These are phyloP conservation scores for Meta bourneti DNA, from an alignment of 2,888 invertebrate genomes.

Conservation along the genomic window DNA sequence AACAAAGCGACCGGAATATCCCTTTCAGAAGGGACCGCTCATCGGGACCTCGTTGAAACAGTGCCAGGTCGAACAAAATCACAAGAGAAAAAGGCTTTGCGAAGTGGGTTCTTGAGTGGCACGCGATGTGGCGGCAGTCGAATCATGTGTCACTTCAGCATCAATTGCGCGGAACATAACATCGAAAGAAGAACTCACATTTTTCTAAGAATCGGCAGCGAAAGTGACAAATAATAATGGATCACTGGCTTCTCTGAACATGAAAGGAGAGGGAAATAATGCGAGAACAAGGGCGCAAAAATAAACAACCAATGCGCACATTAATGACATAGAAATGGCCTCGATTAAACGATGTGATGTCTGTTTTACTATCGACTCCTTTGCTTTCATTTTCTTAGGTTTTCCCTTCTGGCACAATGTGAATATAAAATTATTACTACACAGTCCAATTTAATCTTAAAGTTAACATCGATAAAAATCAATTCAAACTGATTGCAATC, in stretches of 20 bases:
- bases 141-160: not conserved
- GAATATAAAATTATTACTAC: no score
- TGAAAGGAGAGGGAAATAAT: not conserved
- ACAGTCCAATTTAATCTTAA: no score
- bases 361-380: no score
- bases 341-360: not conserved
- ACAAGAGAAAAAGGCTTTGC: no score
- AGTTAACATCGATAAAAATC: no score
- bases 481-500: no score
- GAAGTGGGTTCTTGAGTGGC: not conserved
- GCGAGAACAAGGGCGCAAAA: constrained; percentile 14
- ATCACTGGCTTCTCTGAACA: constrained; percentile 3
- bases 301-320: not conserved
- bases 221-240: constrained; percentile 18
- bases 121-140: not conserved
- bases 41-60: no score
- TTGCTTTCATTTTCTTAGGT: no score
- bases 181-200: not conserved
- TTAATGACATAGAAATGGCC: not conserved
- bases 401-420: no score
- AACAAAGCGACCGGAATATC: not conserved
- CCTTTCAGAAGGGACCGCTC: no score
- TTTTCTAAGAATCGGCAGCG: not conserved
- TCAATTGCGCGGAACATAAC: not conserved
- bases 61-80: no score